A percentile compares a stretch with the other conserved stretches of the same genome.
phyloP scores from a whole-genome alignment of 1,140 invertebrate genomes.

The Teleopsis dalmanni region DNA sequence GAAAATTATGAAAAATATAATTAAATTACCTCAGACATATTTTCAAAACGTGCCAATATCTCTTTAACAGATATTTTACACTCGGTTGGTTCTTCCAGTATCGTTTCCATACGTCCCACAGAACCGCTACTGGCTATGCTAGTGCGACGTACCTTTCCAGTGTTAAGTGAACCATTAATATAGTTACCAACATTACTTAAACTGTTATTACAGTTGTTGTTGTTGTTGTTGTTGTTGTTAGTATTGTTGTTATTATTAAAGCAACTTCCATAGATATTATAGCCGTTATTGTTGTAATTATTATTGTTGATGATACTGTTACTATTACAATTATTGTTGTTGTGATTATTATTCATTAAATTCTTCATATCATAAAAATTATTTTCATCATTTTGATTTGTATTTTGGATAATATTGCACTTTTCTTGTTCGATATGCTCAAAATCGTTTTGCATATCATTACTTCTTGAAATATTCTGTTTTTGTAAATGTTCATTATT shows the following conservation, averaged over 20 bases:
- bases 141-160: conserved; percentile 31
- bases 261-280: not conserved
- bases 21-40: too few species aligned
- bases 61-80: conserved; percentile 72
- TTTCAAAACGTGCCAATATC: conserved; percentile 70
- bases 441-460: too few species aligned
- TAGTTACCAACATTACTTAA: not conserved
- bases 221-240: conserved; percentile 12
- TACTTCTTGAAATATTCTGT: too few species aligned
- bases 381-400: too few species aligned
- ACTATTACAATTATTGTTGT: not conserved
- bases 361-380: too few species aligned
- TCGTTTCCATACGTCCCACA: conserved; percentile 65
- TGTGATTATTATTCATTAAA: too few species aligned
- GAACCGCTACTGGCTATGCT: conserved; percentile 52
- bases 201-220: conserved; percentile 5
- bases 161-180: not conserved
- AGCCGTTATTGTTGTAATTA: conserved; percentile 10
- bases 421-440: too few species aligned
- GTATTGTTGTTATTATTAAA: conserved; percentile 5
- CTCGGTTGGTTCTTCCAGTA: conserved; percentile 66
- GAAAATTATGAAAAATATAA: too few species aligned
- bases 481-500: too few species aligned
- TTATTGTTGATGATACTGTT: conserved; percentile 10
- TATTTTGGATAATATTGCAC: too few species aligned